phyloP scores from a whole-genome alignment of 1,140 invertebrate species.

The Orius laevigatus region DNA sequence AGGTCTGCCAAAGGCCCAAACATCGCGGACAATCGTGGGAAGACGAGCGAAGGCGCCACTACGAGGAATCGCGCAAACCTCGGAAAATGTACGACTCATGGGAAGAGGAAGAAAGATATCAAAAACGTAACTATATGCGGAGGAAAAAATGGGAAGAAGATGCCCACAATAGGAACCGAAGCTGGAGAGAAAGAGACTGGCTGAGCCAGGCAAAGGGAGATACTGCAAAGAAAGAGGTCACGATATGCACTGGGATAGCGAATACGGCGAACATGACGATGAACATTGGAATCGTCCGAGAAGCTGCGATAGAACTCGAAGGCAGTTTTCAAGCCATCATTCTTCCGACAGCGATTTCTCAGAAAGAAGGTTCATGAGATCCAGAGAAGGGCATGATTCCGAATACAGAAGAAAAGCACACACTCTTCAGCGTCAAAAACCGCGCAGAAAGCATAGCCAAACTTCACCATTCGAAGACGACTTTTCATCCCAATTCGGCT shows the following conservation, averaged over 20 bases:
- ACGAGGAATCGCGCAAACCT: conserved; percentile 14
- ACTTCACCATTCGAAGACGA: conserved; percentile 53
- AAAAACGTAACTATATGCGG: conserved; percentile 18
- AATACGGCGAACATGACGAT: conserved; percentile 23
- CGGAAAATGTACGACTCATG: conserved; percentile 23
- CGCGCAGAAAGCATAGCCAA: conserved; percentile 20
- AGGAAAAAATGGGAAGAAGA: conserved; percentile 29
- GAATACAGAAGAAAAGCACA: conserved; percentile 15
- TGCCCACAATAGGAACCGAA: conserved; percentile 9
- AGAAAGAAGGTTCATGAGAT: conserved; percentile 10
- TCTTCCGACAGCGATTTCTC: conserved; percentile 12
- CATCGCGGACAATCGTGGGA: conserved; percentile 19
- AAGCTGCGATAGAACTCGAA: conserved; percentile 16
- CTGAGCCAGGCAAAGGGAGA: conserved; percentile 25
- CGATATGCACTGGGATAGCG: conserved; percentile 38
- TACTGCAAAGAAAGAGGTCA: conserved; percentile 29
- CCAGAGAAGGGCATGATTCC: conserved; percentile 5
- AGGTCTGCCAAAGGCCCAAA: conserved; percentile 16
- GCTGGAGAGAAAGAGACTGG: conserved; percentile 22
- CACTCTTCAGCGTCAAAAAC: conserved; percentile 15
- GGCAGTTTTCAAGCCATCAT: conserved; percentile 17
- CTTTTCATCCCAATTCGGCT: conserved; percentile 31
- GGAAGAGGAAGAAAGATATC: conserved; percentile 23
- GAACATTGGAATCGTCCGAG: conserved; percentile 17
- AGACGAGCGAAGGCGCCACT: conserved; percentile 20